Percentiles rank a stretch among this genome's conserved stretches.
phyloP scores from a whole-genome alignment of 2,888 invertebrate genomes.

The Epinotia bilunana region DNA sequence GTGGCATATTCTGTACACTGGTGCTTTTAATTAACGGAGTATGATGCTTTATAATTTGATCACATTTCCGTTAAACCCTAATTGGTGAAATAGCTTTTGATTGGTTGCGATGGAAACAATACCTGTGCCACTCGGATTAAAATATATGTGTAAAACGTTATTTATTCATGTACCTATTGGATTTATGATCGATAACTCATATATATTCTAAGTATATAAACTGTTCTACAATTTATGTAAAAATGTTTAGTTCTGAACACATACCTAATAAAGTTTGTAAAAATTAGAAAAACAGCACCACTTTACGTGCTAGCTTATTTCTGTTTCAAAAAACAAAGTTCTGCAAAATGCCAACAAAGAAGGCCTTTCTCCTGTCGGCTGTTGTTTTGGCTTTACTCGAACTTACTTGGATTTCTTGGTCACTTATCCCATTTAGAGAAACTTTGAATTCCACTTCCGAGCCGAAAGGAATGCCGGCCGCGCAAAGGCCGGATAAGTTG shows the following conservation, averaged over 20 bases:
- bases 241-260: too few species aligned
- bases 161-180: too few species aligned
- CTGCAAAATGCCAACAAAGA: slow-evolving; percentile 31
- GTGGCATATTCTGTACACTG: background rate
- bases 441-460: slow-evolving; percentile 39
- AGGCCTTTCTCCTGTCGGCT: slow-evolving; percentile 21
- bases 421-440: slow-evolving; percentile 39
- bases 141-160: background rate
- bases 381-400: slow-evolving; percentile 40
- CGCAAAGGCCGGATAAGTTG: slow-evolving; percentile 34
- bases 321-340: slow-evolving; percentile 26
- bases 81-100: background rate
- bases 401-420: slow-evolving; percentile 43
- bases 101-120: background rate
- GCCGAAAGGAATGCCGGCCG: slow-evolving; percentile 28
- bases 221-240: too few species aligned
- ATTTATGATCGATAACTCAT: too few species aligned
- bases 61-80: background rate
- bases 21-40: background rate
- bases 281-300: background rate
- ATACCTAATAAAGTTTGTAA: background rate
- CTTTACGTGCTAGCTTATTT: slow-evolving; percentile 17
- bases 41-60: background rate
- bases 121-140: too few species aligned
- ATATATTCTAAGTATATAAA: too few species aligned